These are phyloP conservation scores for Scolopax mira DNA, from an alignment of 2,113 vertebrate genomes.

Conservation along the genomic window DNA sequence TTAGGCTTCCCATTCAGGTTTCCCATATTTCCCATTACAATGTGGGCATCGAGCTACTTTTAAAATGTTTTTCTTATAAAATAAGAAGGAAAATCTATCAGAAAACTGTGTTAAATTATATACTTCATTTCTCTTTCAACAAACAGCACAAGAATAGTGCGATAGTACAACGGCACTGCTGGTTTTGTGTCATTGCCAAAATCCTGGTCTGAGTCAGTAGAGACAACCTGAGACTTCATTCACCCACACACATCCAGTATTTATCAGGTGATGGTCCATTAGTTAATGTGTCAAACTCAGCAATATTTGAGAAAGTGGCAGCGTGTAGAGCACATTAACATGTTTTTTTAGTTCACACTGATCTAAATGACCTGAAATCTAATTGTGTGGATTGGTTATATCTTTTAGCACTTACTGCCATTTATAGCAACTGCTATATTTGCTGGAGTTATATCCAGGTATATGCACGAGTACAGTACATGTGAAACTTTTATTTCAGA, in stretches of 20 bases:
- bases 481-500: neutral
- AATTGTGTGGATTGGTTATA: conserved; percentile 8
- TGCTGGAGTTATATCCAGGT: neutral
- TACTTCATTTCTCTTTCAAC: neutral
- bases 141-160: neutral
- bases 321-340: neutral
- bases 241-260: neutral
- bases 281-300: conserved; percentile 49
- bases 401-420: conserved; percentile 16
- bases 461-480: neutral
- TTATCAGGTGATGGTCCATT: conserved; percentile 14
- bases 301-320: conserved; percentile 3
- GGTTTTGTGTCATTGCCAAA: neutral
- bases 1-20: neutral
- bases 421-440: neutral
- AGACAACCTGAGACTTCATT: neutral
- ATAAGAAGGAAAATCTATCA: neutral
- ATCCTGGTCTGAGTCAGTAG: neutral
- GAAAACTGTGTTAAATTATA: neutral
- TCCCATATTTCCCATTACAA: neutral
- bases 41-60: neutral
- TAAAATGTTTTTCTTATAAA: neutral
- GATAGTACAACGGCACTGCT: rapidly evolving
- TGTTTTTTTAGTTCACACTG: conserved; percentile 27
- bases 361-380: conserved; percentile 46